Evolutionary conservation across 2,113 vertebrate species (phyloP), one percentile per base, ranked within the genome.

Genomic region (Leptobrachium ailaonicum): DNA sequence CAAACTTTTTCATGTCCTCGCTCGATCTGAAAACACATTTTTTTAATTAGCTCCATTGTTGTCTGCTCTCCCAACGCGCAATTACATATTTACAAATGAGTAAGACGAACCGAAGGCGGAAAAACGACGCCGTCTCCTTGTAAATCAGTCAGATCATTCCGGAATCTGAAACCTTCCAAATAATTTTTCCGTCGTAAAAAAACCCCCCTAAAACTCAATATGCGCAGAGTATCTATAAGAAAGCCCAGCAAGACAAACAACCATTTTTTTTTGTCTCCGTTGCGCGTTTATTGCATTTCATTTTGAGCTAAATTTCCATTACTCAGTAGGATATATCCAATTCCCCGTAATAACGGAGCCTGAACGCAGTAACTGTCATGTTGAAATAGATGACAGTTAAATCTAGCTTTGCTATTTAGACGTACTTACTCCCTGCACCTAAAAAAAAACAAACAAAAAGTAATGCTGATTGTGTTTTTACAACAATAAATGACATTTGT

Each of bases 321-420:
- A 68, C 71, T 41, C 78, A 5, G 78, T 74, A 53, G 78, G 78
- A 80, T 56, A 66, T 80, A 54, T 80, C 64, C 64, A 79, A 79
- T 73, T 66, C 70, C 45, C 72, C 70, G 68, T 74, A 74, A 68
- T 67, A 68, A 67, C 63, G 60, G 66, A 13, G 63, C 41, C 53
- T 69, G 71, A 60, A 74, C 41, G 66, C 42, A 74, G 60, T 73
- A 74, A 80, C 71, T 60, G 50, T 62, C 71, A 41, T 11, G 20
- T 62, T 68, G 50, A 67, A 80, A 80, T 60, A 41, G 63, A 4
- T 41, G 76, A 66, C 60, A 79, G 69, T 79, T 79, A 72, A 79
- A 72, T 72, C 44, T 50, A 72, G 60, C 44, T 2, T 41, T n/a
- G 64, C 78, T 74, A 74, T 80, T 80, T 60, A 60, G 71, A 13